Evolutionary conservation across 2,888 invertebrate genomes (phyloP).

Genomic region (Smittia aterrima): DNA sequence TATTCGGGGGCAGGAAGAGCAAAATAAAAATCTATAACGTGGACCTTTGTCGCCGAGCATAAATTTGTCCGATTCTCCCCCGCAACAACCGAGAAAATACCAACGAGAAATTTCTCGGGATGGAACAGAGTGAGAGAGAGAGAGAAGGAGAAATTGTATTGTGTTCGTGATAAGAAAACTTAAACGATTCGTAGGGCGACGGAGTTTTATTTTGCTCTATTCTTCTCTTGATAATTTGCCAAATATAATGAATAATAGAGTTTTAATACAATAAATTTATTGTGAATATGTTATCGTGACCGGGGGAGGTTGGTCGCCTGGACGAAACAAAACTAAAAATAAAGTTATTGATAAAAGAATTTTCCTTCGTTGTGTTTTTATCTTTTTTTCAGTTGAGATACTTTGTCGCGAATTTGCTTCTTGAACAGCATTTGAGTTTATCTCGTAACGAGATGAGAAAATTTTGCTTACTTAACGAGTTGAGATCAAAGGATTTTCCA

Average conservation of each 20-base stretch:
- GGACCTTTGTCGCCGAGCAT: conserved; percentile 37
- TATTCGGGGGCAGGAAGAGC: not conserved
- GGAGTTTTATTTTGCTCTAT: not conserved
- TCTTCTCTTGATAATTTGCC: conserved; percentile 38
- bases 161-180: conserved; percentile 42
- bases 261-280: conserved; percentile 40
- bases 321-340: not conserved
- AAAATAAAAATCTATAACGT: conserved; percentile 25
- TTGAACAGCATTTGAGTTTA: not conserved
- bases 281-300: conserved; percentile 19
- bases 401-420: not conserved
- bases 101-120: not conserved
- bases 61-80: conserved; percentile 14
- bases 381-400: not conserved
- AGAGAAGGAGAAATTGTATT: conserved; percentile 36
- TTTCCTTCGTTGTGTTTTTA: not conserved
- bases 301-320: not conserved
- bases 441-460: not conserved
- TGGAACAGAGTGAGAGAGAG: not conserved
- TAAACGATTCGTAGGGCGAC: conserved; percentile 7
- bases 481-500: too few relatives aligned
- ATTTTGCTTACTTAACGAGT: too few relatives aligned
- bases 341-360: conserved; percentile 19
- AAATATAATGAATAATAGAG: conserved; percentile 25
- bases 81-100: not conserved